Evolutionary conservation across 2,797 vertebrate genomes (phyloP), one percentile per base, ranked within the genome.

Genomic region (Arrhamphus sclerolepis): DNA sequence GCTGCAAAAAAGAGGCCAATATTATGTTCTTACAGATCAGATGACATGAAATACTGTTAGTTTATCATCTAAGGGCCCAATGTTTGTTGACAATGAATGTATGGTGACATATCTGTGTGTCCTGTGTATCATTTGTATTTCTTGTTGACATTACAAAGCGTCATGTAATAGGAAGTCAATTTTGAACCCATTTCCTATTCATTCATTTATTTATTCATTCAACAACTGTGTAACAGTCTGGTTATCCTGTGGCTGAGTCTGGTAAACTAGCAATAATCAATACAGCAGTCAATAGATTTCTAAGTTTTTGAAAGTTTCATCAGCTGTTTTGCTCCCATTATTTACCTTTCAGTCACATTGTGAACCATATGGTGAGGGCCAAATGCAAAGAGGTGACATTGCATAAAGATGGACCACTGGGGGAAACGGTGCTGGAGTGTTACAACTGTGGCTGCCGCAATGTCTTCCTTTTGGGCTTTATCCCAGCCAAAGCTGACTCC

Each of bases 301-400:
- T 56, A 34, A 56, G 31, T 51, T 24, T 62, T 14, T 55, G n/a
- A 58, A 28, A 10, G 26, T 61, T 61, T 51, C 49, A 7, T 28
- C 17, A 29, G 6, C 52, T 1, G 2, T 62, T 66, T 66, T 16
- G 49, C 46, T 56, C 8, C 1, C 1, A 0, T 14, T 65, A 6
- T 64, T 24, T 76, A n/a, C 53, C 52, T 56, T 72, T 5, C 85
- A 99, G 98, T 90, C 98, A 99, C 89, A 99, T 99, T 55, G 98
- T 99, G 68, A 99, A 99, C 74, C 98, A 99, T 82, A 91, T 99
- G 59, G 98, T 99, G 84, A 92, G 98, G 78, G 98, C 98, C 10
- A 99, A 99, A 81, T 99, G 97, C 89, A 99, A 99, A 78, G 98
- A 99, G 82, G 98, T 99, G 84, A 99, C 97, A 0, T 92, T 99